Conservation (phyloP, 2,113 vertebrate genomes). For the Hypomesus transpacificus region DNA sequence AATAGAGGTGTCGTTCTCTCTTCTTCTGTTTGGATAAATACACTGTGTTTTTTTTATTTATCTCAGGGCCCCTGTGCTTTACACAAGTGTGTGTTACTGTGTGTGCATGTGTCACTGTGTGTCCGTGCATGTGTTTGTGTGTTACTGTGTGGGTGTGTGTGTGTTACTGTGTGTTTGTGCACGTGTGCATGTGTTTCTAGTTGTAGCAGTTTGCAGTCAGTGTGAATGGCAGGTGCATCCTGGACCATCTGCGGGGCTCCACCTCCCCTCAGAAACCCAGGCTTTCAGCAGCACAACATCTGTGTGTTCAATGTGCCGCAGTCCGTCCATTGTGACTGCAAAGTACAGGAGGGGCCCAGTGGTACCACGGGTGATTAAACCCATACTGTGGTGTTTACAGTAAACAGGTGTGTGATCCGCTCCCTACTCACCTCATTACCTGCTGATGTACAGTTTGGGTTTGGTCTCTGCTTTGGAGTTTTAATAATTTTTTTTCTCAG, state of each 20-base stretch:
- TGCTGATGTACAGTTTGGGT: constrained; percentile 45
- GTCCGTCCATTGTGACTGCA: constrained; percentile 56
- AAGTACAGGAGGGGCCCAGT: constrained; percentile 52
- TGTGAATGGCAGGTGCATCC: constrained; percentile 62
- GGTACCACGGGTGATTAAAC: constrained; percentile 67
- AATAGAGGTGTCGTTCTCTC: constrained; percentile 59
- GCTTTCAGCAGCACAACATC: constrained; percentile 55
- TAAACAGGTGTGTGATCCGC: constrained; percentile 63
- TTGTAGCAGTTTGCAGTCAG: constrained; percentile 25
- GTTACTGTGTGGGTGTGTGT: neutral
- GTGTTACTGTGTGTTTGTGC: neutral
- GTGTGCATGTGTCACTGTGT: neutral
- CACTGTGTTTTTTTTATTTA: neutral
- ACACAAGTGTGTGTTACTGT: constrained; percentile 14
- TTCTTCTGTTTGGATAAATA: constrained; percentile 18
- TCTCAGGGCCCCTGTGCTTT: constrained; percentile 18
- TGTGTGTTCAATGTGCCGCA: constrained; percentile 55
- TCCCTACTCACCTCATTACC: constrained; percentile 69
- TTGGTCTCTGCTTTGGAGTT: constrained; percentile 46
- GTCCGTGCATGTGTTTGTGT: constrained; percentile 24
- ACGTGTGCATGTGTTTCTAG: constrained; percentile 25
- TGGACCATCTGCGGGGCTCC: constrained; percentile 59
- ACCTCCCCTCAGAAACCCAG: constrained; percentile 16
- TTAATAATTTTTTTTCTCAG: constrained; percentile 25
- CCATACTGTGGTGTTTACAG: constrained; percentile 51